Base-by-base conservation (phyloP, 64 coral and sea anemone genomes). In the Platygyra sinensis region DNA sequence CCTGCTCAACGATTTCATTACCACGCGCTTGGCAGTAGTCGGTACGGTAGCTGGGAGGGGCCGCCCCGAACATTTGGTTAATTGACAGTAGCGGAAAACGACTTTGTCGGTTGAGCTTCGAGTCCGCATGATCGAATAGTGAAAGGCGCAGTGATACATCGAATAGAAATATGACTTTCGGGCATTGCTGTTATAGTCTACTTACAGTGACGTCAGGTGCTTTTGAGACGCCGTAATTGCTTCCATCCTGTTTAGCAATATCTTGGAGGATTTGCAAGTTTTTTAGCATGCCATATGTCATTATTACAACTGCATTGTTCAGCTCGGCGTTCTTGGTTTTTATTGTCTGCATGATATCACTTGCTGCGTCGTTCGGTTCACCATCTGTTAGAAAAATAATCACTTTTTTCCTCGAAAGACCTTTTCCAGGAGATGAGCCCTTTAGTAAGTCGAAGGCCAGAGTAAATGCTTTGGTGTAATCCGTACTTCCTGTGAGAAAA, bases 381-480 rank as follows among this genome's bases (percentile, higher is more conserved):
- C 92, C 92, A 60, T 94, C 92, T 33, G 89, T 91, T 0, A 89
- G 71, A 71, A 89, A 89, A 2, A 85, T 8, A 9, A 89, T 89
- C 27, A 94, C 87, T 31, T 76, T 79, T 12, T 78, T 89, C 32
- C 86, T 94, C 4, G 0, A 62, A 20, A 87, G 51, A 57, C 39
- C 71, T 7, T 20, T 55, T 17, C 17, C 10, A 31, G 25, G 22
- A 57, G 79, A 75, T 24, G 86, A 76, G 2, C 72, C 87, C 2
- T 76, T 33, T 6, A 94, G 61, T 17, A 94, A 31, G 18, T 83
- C 79, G 72, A 94, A 94, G 57, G 92, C 92, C 11, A 18, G 36
- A 17, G 11, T 73, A 4, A 93, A 93, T 28, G 91, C 91, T 1
- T 57, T 76, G 0, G 80, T 14, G 22, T 91, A 91, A 25, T 28